Percentiles rank a stretch among this genome's conserved stretches.
phyloP scores from a whole-genome alignment of 2,797 vertebrate species.

The Aphelocoma californica region DNA sequence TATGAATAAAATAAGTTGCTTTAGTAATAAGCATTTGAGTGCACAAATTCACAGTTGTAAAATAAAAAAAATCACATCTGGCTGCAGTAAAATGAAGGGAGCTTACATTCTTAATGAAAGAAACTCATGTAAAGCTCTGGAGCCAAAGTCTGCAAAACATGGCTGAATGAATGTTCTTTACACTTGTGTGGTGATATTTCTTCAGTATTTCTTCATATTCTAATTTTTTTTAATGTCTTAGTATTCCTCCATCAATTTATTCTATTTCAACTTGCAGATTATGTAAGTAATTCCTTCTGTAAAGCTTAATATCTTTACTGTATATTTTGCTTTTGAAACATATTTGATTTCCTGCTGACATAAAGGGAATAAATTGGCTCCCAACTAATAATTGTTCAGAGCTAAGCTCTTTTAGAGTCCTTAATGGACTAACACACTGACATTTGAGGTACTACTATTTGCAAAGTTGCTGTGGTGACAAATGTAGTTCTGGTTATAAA shows the following conservation, averaged over 20 bases:
- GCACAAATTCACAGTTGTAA: not conserved
- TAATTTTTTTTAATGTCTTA: not conserved
- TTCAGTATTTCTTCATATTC: not conserved
- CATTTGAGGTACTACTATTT: conserved; percentile 9
- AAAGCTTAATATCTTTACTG: not conserved
- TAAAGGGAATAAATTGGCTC: not conserved
- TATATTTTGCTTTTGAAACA: not conserved
- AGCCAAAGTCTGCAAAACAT: not conserved
- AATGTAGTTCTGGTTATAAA: conserved; percentile 11
- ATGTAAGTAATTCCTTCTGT: not conserved
- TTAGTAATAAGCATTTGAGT: not conserved
- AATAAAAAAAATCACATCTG: not conserved
- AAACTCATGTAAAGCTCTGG: not conserved
- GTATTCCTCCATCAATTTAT: not conserved
- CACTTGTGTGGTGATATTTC: not conserved
- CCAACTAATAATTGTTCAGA: not conserved
- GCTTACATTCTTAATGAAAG: not conserved
- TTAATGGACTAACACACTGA: not conserved
- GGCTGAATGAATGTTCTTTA: not conserved
- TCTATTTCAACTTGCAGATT: not conserved
- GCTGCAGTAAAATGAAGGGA: not conserved
- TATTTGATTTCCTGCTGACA: not conserved
- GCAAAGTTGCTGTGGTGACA: conserved; percentile 61
- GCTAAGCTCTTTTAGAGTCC: not conserved
- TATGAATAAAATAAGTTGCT: not conserved